These are phyloP conservation scores for Drosophila basisetae DNA, from an alignment of 2,888 invertebrate genomes.

Conservation along the genomic window DNA sequence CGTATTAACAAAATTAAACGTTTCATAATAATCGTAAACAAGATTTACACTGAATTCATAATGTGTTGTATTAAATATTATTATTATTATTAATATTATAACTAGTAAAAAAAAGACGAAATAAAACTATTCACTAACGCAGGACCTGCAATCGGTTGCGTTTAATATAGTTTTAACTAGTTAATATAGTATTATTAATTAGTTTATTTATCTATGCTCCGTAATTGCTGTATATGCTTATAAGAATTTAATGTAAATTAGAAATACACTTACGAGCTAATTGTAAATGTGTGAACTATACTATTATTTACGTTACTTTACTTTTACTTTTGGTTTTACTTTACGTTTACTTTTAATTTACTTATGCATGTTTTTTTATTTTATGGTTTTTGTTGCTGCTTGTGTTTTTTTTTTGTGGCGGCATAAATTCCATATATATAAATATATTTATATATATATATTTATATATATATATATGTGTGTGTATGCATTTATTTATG, in stretches of 20 bases:
- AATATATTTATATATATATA: neutral
- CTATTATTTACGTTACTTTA: conserved; percentile 24
- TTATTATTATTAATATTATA: conserved; percentile 38
- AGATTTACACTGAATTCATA: conserved; percentile 58
- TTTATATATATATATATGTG: neutral
- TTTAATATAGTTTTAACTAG: conserved; percentile 36
- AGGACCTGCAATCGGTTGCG: conserved; percentile 30
- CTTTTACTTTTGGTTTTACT: conserved; percentile 2
- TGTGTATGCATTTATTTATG: conserved; percentile 8
- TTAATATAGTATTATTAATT: conserved; percentile 26
- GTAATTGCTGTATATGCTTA: conserved; percentile 49
- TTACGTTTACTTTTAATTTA: conserved; percentile 13
- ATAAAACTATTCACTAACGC: conserved; percentile 15
- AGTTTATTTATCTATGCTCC: conserved; percentile 36
- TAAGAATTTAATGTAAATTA: conserved; percentile 53
- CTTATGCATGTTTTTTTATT: conserved; percentile 10
- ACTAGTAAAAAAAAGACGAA: conserved; percentile 56
- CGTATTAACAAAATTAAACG: conserved; percentile 84
- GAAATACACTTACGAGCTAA: conserved; percentile 47
- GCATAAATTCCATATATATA: conserved; percentile 30
- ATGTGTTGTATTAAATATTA: conserved; percentile 45
- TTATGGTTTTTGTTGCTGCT: conserved; percentile 32
- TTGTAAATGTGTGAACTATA: conserved; percentile 55
- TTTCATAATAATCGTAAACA: conserved; percentile 72
- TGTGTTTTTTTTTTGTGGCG: conserved; percentile 36